These are phyloP conservation scores for Leptodactylus fallax DNA, from an alignment of 2,797 vertebrate species.

Conservation along the genomic window DNA sequence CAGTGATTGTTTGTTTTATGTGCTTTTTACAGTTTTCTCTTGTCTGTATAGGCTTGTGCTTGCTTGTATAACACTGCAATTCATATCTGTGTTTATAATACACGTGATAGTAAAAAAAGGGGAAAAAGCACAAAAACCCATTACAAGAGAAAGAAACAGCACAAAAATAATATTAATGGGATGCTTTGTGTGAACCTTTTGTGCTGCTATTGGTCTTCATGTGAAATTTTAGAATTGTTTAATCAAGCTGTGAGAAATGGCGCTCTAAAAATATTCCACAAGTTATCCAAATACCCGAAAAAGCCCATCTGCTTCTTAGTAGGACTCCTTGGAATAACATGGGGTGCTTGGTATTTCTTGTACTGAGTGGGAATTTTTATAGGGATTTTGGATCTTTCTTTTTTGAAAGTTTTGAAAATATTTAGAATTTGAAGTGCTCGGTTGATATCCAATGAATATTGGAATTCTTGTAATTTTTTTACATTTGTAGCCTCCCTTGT, in stretches of 20 bases:
- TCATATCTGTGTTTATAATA: background rate
- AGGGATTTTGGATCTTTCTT: background rate
- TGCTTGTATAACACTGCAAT: background rate
- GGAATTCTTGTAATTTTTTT: background rate
- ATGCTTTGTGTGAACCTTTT: background rate
- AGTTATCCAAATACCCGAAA: slow-evolving; percentile 29
- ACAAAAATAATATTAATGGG: background rate
- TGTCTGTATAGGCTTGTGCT: background rate
- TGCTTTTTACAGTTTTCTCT: background rate
- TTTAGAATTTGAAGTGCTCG: background rate
- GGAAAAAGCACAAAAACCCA: background rate
- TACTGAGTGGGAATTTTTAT: background rate
- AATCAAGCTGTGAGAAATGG: slow-evolving; percentile 5
- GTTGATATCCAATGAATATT: background rate
- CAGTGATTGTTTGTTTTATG: background rate
- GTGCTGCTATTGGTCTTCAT: background rate
- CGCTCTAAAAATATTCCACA: slow-evolving; percentile 1
- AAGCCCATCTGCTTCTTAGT: slow-evolving; percentile 10
- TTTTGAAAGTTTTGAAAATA: slow-evolving; percentile 3
- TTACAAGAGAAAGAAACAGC: background rate
- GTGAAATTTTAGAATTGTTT: slow-evolving; percentile 26
- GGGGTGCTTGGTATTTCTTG: slow-evolving; percentile 1
- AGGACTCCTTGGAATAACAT: background rate
- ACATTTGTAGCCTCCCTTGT: background rate
- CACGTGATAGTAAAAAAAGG: background rate